Evolutionary conservation across 2,113 vertebrate genomes (phyloP).

Genomic region (Gadus chalcogrammus): DNA sequence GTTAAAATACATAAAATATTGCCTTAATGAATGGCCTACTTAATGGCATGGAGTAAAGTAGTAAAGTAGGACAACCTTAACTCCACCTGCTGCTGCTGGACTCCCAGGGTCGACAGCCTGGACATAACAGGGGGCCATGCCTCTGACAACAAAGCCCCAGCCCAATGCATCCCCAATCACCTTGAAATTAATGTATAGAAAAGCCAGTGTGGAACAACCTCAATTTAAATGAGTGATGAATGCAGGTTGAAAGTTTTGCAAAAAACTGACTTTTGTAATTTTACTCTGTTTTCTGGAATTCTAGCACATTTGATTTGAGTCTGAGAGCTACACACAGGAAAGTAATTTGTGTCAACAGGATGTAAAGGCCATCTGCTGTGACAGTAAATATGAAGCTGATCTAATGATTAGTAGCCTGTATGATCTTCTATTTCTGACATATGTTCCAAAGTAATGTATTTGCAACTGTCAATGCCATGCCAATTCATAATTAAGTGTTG

Average conservation of each 20-base stretch:
- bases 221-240: background rate
- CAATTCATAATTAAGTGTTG: background rate
- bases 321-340: no score
- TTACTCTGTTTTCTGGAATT: no score
- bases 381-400: no score
- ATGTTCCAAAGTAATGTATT: no score
- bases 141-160: conserved; percentile 87
- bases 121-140: conserved; percentile 80
- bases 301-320: no score
- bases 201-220: conserved; percentile 7
- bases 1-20: background rate
- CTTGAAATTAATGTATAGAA: conserved; percentile 46
- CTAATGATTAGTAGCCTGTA: no score
- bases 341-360: no score
- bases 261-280: no score
- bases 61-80: conserved; percentile 72
- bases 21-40: background rate
- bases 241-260: no score
- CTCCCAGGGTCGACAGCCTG: conserved; percentile 86
- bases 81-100: conserved; percentile 83
- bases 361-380: no score
- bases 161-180: conserved; percentile 84
- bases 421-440: no score
- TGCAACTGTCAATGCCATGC: background rate
- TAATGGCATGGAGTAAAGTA: background rate